Percentiles rank a stretch among this genome's conserved stretches.
phyloP scores from a whole-genome alignment of 2,113 vertebrate species.

The Glaucidium brasilianum region DNA sequence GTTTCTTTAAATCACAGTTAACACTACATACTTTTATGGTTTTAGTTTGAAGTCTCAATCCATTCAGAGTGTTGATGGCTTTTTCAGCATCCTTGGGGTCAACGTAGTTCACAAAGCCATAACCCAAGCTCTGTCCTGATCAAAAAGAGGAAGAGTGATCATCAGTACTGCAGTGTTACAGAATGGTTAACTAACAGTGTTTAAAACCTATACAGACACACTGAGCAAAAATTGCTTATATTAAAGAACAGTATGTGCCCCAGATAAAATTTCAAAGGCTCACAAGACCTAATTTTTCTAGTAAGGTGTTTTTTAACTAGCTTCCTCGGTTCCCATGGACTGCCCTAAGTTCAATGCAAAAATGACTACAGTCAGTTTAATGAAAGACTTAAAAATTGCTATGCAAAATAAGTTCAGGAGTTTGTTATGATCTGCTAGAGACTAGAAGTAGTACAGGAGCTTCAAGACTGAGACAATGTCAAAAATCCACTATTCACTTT shows the following conservation, averaged over 20 bases:
- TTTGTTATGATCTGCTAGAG: background rate
- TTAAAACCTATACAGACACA: background rate
- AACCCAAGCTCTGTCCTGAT: slow-evolving; percentile 95
- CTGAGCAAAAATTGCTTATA: background rate
- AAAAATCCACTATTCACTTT: background rate
- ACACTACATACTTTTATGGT: slow-evolving; percentile 92
- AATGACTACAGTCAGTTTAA: background rate
- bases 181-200: background rate
- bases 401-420: background rate
- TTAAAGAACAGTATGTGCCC: background rate
- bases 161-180: background rate
- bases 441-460: background rate
- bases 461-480: background rate
- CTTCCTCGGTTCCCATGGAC: background rate
- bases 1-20: background rate
- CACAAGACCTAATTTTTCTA: background rate
- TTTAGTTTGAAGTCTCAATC: slow-evolving; percentile 98
- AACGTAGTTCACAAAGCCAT: slow-evolving; percentile 98
- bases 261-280: background rate
- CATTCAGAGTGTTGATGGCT: slow-evolving; percentile 96
- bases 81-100: slow-evolving; percentile 98
- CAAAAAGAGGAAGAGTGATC: background rate
- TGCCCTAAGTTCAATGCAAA: background rate
- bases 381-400: background rate
- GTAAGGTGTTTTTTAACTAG: background rate